Percentiles rank a stretch among this genome's conserved stretches.
Conservation (phyloP, 1,140 invertebrate species). For the Drosophila repleta region DNA sequence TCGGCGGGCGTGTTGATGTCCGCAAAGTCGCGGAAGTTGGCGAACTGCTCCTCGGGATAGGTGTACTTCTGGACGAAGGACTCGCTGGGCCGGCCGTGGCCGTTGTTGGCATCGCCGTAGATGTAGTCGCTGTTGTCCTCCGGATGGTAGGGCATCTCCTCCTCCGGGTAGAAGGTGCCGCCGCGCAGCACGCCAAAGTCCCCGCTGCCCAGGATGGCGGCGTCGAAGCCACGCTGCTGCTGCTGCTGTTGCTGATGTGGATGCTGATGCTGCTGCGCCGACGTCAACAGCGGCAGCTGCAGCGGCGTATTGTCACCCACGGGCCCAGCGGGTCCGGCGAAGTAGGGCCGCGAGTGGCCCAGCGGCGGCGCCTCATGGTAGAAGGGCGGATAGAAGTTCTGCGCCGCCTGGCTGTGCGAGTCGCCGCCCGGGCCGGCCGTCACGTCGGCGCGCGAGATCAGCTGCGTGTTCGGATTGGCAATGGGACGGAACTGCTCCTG, state of each 20-base stretch:
- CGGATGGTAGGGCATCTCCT: slow-evolving; percentile 84
- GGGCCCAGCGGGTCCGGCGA: slow-evolving; percentile 44
- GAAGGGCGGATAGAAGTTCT: slow-evolving; percentile 82
- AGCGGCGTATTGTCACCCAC: slow-evolving; percentile 43
- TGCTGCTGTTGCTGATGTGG: slow-evolving; percentile 29
- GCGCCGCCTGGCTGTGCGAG: slow-evolving; percentile 78
- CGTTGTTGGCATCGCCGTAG: slow-evolving; percentile 86
- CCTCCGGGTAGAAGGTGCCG: slow-evolving; percentile 90
- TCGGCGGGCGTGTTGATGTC: slow-evolving; percentile 93
- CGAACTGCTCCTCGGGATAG: slow-evolving; percentile 90
- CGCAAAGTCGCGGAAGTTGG: slow-evolving; percentile 94
- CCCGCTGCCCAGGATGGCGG: slow-evolving; percentile 90
- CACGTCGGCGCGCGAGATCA: slow-evolving; percentile 55
- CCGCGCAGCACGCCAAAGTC: slow-evolving; percentile 95
- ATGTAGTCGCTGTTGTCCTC: slow-evolving; percentile 85
- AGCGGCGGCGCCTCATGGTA: slow-evolving; percentile 80
- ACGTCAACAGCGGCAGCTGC: slow-evolving; percentile 49
- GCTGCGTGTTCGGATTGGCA: slow-evolving; percentile 48
- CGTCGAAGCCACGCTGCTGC: slow-evolving; percentile 72
- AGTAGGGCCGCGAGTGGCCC: slow-evolving; percentile 80
- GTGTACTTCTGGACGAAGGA: slow-evolving; percentile 84
- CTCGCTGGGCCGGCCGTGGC: slow-evolving; percentile 86
- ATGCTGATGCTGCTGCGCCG: slow-evolving; percentile 44
- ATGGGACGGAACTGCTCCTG: slow-evolving; percentile 71
- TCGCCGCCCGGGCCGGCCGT: slow-evolving; percentile 29